Conservation (phyloP, 2,888 invertebrate genomes). For the Busseola fusca region DNA sequence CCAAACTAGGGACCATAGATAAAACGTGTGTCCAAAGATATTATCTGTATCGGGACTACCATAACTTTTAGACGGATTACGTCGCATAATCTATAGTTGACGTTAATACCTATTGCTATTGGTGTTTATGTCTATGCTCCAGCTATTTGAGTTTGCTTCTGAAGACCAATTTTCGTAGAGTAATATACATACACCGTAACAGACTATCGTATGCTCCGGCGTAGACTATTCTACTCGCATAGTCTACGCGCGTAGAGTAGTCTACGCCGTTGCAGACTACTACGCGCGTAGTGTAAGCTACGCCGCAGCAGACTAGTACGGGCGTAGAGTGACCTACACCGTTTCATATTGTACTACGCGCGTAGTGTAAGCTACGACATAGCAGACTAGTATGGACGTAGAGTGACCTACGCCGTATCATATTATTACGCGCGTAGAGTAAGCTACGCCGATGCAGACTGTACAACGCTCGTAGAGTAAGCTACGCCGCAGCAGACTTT, state of each 20-base stretch:
- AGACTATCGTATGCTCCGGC: no score
- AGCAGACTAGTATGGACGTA: background rate
- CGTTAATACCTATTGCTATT: background rate
- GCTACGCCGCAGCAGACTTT: background rate
- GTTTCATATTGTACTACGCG: no score
- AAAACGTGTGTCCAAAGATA: slow-evolving; percentile 7
- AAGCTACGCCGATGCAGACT: no score
- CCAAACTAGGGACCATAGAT: slow-evolving; percentile 2
- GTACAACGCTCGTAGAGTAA: no score
- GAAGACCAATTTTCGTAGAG: no score
- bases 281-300: background rate
- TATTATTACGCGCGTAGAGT: no score
- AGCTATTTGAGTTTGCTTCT: no score
- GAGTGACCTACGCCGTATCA: no score
- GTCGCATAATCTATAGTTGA: slow-evolving; percentile 12
- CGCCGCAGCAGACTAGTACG: background rate
- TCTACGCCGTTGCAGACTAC: background rate
- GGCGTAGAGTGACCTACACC: no score
- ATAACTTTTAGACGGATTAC: slow-evolving; percentile 21
- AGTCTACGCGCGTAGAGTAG: no score
- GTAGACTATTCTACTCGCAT: no score
- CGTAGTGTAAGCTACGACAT: background rate
- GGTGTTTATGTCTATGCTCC: background rate
- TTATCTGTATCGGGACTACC: slow-evolving; percentile 7
- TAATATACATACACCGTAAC: no score